Conservation (phyloP, 2,888 invertebrate genomes). For the Biston betularia region DNA sequence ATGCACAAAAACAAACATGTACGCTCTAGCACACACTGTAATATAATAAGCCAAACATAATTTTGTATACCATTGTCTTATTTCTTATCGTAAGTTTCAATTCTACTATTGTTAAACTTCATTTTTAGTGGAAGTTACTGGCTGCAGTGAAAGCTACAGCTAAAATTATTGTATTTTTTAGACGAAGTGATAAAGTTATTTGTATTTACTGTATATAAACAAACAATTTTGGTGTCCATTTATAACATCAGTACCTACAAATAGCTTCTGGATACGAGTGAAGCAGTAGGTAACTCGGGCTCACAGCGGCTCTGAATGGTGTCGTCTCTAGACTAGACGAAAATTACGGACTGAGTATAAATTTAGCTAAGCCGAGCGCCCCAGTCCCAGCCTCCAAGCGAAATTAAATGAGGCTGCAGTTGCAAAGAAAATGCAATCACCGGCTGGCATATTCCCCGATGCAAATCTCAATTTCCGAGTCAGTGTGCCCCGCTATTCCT, state of each 20-base stretch:
- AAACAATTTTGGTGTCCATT: neutral
- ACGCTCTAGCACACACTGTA: too few relatives aligned
- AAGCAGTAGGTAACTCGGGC: neutral
- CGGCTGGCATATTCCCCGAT: slow-evolving; percentile 74
- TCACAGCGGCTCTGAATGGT: slow-evolving; percentile 42
- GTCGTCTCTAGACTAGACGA: slow-evolving; percentile 43
- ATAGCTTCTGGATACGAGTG: neutral
- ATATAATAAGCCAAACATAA: too few relatives aligned
- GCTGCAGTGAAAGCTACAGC: too few relatives aligned
- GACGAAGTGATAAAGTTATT: too few relatives aligned
- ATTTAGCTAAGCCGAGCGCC: slow-evolving; percentile 70
- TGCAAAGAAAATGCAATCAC: slow-evolving; percentile 85
- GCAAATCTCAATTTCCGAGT: slow-evolving; percentile 84
- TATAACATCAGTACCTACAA: neutral
- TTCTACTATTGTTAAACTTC: too few relatives aligned
- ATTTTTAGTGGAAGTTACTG: too few relatives aligned
- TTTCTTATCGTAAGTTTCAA: too few relatives aligned
- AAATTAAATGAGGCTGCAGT: slow-evolving; percentile 82
- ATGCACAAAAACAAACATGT: too few relatives aligned
- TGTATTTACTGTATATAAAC: too few relatives aligned
- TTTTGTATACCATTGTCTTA: too few relatives aligned
- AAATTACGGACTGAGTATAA: slow-evolving; percentile 63
- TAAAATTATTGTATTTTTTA: too few relatives aligned
- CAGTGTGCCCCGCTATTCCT: slow-evolving; percentile 84
- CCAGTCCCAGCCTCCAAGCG: slow-evolving; percentile 64